phyloP scores from a whole-genome alignment of 53 echinoderm and acorn worm genomes.

The Paracentrotus lividus region DNA sequence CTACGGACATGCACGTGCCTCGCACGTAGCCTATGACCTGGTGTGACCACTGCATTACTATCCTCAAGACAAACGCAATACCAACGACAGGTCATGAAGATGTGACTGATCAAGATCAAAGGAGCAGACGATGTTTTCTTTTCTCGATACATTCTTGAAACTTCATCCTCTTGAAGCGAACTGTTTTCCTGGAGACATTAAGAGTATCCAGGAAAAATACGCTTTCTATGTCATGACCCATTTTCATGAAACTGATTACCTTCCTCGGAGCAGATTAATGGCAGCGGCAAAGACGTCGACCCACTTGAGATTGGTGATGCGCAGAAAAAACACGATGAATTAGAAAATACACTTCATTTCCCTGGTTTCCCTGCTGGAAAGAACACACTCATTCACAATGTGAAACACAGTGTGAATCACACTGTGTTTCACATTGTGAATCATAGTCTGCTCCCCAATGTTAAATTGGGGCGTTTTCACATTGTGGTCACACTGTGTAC shows the following conservation, averaged over 20 bases:
- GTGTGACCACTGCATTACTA: neutral
- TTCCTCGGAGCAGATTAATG: neutral
- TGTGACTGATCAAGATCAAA: neutral
- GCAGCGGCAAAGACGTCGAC: neutral
- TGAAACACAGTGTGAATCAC: too few relatives aligned
- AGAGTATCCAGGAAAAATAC: neutral
- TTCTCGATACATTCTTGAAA: neutral
- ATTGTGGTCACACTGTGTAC: too few relatives aligned
- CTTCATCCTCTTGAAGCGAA: neutral
- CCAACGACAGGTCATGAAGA: too few relatives aligned
- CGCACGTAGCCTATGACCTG: too few relatives aligned
- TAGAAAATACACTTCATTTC: neutral
- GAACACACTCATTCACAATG: too few relatives aligned
- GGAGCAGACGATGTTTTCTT: neutral
- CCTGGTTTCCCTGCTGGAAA: neutral
- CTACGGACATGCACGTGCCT: too few relatives aligned
- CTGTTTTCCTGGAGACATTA: conserved; percentile 6
- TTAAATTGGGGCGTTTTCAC: too few relatives aligned
- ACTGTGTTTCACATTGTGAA: too few relatives aligned
- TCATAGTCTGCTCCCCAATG: too few relatives aligned
- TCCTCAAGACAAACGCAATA: neutral
- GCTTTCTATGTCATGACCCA: conserved; percentile 27
- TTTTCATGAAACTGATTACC: conserved; percentile 39
- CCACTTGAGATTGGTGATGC: neutral
- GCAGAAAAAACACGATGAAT: neutral